These are phyloP conservation scores for Pseudomyrmex concolor DNA, from an alignment of 1,140 invertebrate genomes.

Conservation along the genomic window DNA sequence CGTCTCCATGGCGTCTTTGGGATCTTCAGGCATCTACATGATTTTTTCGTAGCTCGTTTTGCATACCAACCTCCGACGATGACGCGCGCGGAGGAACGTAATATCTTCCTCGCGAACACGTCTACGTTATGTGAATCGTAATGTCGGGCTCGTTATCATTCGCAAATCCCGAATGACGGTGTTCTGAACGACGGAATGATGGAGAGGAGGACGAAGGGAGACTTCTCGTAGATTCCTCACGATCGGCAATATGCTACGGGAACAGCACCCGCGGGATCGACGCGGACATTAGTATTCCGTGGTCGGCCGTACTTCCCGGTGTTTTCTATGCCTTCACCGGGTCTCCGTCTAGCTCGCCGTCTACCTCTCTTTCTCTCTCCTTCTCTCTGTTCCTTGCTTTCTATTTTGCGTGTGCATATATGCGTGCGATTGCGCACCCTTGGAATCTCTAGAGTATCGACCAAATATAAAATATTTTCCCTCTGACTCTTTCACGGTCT, in stretches of 20 bases:
- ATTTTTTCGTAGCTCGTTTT: constrained; percentile 43
- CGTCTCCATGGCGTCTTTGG: constrained; percentile 3
- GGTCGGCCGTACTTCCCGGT: constrained; percentile 62
- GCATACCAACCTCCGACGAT: constrained; percentile 40
- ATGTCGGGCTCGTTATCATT: constrained; percentile 54
- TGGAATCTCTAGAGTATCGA: constrained; percentile 23
- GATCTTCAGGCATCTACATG: constrained; percentile 24
- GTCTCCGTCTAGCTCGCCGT: constrained; percentile 18
- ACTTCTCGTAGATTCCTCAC: constrained; percentile 45
- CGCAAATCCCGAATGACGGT: constrained; percentile 48
- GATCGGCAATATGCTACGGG: constrained; percentile 67
- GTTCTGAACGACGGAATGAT: constrained; percentile 1
- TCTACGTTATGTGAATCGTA: constrained; percentile 46
- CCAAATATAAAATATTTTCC: constrained; percentile 71
- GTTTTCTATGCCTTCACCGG: constrained; percentile 55
- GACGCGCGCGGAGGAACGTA: constrained; percentile 36
- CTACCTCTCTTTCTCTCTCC: not conserved
- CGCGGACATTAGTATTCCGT: constrained; percentile 70
- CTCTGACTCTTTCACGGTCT: constrained; percentile 38
- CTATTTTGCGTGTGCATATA: not conserved
- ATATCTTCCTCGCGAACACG: constrained; percentile 52
- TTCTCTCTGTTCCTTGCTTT: not conserved
- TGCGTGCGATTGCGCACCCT: constrained; percentile 35
- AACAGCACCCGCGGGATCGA: constrained; percentile 67
- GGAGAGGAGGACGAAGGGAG: not conserved